phyloP scores from a whole-genome alignment of 2,888 invertebrate species.

The Arctia plantaginis region DNA sequence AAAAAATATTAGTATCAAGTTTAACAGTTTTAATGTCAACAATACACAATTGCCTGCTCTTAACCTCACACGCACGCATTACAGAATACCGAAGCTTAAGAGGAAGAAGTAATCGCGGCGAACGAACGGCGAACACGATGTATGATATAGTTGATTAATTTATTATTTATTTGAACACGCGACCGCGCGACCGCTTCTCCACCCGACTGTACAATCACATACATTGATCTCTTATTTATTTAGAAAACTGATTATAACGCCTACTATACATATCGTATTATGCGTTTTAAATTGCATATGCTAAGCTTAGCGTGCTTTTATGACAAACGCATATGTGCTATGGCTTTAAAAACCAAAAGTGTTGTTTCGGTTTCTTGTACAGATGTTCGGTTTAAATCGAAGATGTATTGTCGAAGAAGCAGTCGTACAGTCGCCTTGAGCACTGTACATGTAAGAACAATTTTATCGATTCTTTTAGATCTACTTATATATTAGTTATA shows the following conservation, averaged over 20 bases:
- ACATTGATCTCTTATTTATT: slow-evolving; percentile 61
- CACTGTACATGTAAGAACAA: slow-evolving; percentile 61
- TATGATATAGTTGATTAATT: slow-evolving; percentile 80
- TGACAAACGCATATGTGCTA: not conserved
- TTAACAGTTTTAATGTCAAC: slow-evolving; percentile 43
- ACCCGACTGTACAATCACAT: slow-evolving; percentile 21
- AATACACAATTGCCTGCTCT: slow-evolving; percentile 61
- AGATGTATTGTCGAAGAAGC: slow-evolving; percentile 33
- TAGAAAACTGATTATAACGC: slow-evolving; percentile 19
- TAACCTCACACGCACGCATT: slow-evolving; percentile 80
- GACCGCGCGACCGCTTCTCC: slow-evolving; percentile 45
- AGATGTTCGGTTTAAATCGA: slow-evolving; percentile 25
- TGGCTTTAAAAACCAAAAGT: slow-evolving; percentile 9
- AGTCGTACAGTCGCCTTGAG: slow-evolving; percentile 44
- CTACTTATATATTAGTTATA: slow-evolving; percentile 51
- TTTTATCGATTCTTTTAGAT: slow-evolving; percentile 59
- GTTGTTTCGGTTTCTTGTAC: slow-evolving; percentile 40
- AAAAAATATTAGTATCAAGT: slow-evolving; percentile 21
- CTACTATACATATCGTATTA: not conserved
- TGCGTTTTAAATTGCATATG: not conserved
- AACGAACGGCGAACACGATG: slow-evolving; percentile 78
- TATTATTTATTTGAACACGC: slow-evolving; percentile 72
- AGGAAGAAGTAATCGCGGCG: slow-evolving; percentile 76
- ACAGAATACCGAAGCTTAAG: slow-evolving; percentile 84
- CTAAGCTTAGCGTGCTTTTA: slow-evolving; percentile 1